Percentiles rank a stretch among this genome's conserved stretches.
These are phyloP conservation scores for Rousettus madagascariensis DNA, from an alignment of 2,797 vertebrate genomes.

Conservation along the genomic window DNA sequence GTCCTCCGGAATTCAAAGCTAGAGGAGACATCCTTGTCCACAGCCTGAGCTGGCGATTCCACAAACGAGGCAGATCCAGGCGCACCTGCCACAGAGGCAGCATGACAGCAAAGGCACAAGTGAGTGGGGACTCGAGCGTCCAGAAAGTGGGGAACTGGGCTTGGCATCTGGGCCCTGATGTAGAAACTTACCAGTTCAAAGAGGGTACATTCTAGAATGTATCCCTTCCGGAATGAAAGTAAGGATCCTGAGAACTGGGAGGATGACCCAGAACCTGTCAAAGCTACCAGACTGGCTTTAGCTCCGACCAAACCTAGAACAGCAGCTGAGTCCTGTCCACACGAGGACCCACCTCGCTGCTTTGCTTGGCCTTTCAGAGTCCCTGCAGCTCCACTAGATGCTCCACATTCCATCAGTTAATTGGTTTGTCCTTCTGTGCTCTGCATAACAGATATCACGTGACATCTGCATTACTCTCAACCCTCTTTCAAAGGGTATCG, in stretches of 20 bases:
- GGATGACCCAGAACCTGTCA: background rate
- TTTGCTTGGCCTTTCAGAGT: slow-evolving; percentile 9
- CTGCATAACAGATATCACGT: background rate
- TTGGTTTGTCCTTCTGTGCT: slow-evolving; percentile 64
- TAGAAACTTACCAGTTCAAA: background rate
- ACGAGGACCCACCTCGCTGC: background rate
- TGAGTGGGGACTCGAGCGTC: background rate
- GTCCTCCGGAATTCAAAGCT: background rate
- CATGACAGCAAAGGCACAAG: background rate
- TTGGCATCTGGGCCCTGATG: background rate
- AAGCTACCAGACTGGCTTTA: background rate
- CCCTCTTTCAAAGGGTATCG: slow-evolving; percentile 53
- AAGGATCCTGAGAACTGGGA: background rate
- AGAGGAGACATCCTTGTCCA: background rate
- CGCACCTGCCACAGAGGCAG: background rate
- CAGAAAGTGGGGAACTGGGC: background rate
- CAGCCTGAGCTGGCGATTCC: background rate
- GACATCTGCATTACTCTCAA: slow-evolving; percentile 34
- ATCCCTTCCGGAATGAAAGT: background rate
- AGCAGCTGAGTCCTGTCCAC: background rate
- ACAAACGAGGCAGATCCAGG: background rate
- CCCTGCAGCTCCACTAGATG: slow-evolving; percentile 42
- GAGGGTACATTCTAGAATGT: background rate
- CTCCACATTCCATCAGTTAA: slow-evolving; percentile 70
- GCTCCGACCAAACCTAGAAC: background rate